These are phyloP conservation scores for Ramphastos sulfuratus DNA, from an alignment of 2,113 vertebrate genomes.

Conservation along the genomic window DNA sequence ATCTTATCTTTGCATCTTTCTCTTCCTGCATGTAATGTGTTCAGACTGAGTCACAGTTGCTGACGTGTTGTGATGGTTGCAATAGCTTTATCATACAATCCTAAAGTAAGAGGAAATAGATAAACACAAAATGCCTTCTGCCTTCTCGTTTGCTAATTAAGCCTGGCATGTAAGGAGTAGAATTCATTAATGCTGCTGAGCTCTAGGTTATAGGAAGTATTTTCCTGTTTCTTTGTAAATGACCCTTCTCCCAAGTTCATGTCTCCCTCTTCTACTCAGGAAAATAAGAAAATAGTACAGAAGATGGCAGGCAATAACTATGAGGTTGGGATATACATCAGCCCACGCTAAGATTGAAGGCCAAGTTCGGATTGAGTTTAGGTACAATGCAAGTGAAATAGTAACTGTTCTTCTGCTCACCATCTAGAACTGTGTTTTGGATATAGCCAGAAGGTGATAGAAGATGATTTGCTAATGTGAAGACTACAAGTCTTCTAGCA, in stretches of 20 bases:
- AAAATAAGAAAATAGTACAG: not conserved
- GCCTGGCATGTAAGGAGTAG: not conserved
- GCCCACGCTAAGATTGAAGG: not conserved
- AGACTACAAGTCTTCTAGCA: not conserved
- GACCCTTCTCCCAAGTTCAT: not conserved
- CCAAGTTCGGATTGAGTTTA: not conserved
- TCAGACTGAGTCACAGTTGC: conserved; percentile 39
- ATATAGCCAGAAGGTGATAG: not conserved
- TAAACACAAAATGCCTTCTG: not conserved
- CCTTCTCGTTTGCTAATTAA: not conserved
- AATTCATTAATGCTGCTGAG: not conserved
- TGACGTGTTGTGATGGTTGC: conserved; percentile 51
- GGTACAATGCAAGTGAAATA: not conserved
- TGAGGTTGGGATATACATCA: not conserved
- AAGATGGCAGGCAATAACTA: not conserved
- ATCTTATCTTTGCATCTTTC: conserved; percentile 73
- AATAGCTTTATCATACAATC: conserved; percentile 3
- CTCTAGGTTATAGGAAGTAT: not conserved
- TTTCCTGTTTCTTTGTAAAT: not conserved
- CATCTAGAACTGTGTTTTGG: not conserved
- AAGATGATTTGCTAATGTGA: not conserved
- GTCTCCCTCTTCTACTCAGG: not conserved
- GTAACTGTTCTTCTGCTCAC: not conserved
- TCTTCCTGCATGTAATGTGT: conserved; percentile 60
- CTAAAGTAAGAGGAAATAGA: conserved; percentile 16